These are phyloP conservation scores for Acanthococcus lagerstroemiae DNA, from an alignment of 2,888 invertebrate species.

Conservation along the genomic window DNA sequence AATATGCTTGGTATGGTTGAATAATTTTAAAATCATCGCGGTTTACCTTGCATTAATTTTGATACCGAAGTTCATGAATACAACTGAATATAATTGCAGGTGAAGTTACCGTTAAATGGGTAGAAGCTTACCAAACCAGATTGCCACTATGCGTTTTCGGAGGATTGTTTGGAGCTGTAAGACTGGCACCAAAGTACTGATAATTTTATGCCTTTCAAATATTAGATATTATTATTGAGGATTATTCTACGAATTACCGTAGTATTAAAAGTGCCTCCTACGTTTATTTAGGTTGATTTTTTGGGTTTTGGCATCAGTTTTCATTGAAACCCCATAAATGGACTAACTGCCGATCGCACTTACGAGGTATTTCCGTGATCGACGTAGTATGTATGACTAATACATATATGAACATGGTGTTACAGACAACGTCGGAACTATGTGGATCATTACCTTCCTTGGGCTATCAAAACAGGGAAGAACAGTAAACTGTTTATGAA, in stretches of 20 bases:
- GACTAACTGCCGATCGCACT: too few species aligned
- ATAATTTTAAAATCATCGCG: neutral
- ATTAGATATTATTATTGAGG: conserved; percentile 4
- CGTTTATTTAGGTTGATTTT: too few species aligned
- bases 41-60: neutral
- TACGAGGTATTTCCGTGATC: too few species aligned
- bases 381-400: too few species aligned
- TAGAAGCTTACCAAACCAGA: conserved; percentile 89
- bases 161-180: conserved; percentile 80
- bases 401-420: too few species aligned
- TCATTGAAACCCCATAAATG: too few species aligned
- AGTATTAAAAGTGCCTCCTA: too few species aligned
- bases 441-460: conserved; percentile 64
- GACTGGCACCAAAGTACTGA: conserved; percentile 67
- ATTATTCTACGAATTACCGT: too few species aligned
- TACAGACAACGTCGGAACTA: conserved; percentile 67
- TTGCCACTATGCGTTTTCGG: conserved; percentile 94
- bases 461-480: conserved; percentile 71
- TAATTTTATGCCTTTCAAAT: conserved; percentile 28
- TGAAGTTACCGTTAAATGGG: conserved; percentile 92
- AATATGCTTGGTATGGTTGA: conserved; percentile 65
- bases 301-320: too few species aligned
- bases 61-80: too few species aligned
- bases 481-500: conserved; percentile 70
- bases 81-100: conserved; percentile 42